Evolutionary conservation across 2,797 vertebrate species (phyloP).

Genomic region (Euthynnus affinis): DNA sequence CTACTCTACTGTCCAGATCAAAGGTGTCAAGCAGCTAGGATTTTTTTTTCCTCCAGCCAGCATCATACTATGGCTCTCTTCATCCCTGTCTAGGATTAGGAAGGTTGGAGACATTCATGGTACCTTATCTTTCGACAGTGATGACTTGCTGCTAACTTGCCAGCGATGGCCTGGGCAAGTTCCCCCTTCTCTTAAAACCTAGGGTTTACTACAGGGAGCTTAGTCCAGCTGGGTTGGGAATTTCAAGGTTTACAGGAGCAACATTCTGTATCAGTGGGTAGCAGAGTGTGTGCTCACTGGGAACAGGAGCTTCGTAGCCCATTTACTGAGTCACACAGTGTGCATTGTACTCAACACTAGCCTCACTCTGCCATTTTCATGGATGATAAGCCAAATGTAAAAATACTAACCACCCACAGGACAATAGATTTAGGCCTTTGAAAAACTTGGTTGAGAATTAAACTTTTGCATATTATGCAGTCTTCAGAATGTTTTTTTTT

Average conservation of each 20-base stretch:
- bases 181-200: constrained; percentile 68
- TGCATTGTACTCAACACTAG: constrained; percentile 73
- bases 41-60: constrained; percentile 59
- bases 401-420: constrained; percentile 63
- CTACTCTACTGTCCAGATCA: constrained; percentile 76
- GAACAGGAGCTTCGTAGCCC: constrained; percentile 61
- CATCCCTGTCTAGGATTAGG: constrained; percentile 81
- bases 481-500: constrained; percentile 35
- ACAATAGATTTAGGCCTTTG: constrained; percentile 62
- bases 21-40: constrained; percentile 74
- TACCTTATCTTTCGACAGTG: constrained; percentile 77
- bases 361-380: constrained; percentile 63
- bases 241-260: constrained; percentile 72
- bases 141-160: constrained; percentile 69
- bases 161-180: constrained; percentile 57
- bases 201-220: constrained; percentile 74
- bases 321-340: constrained; percentile 74
- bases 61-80: constrained; percentile 65
- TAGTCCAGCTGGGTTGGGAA: constrained; percentile 69
- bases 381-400: constrained; percentile 74
- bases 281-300: constrained; percentile 74
- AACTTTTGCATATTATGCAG: constrained; percentile 58
- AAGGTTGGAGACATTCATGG: constrained; percentile 73
- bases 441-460: constrained; percentile 58
- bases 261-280: constrained; percentile 73